A percentile compares a stretch with the other conserved stretches of the same genome.
Conservation (phyloP, 2,797 vertebrate species). For the Enteromius anoplus region DNA sequence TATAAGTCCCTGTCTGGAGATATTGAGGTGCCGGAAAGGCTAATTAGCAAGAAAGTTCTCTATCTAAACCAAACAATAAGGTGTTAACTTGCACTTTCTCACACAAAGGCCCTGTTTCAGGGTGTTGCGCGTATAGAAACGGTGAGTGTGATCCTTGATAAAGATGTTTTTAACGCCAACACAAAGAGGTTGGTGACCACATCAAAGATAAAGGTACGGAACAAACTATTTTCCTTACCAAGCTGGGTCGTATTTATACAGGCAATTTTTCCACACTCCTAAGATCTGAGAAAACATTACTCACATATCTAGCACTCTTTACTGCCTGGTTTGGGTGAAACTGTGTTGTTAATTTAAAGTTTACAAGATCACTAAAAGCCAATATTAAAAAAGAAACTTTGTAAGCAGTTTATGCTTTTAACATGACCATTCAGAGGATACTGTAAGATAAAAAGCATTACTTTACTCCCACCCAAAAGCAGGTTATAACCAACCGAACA, state of each 20-base stretch:
- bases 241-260: slow-evolving; percentile 35
- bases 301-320: background rate
- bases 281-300: slow-evolving; percentile 33
- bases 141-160: slow-evolving; percentile 41
- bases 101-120: slow-evolving; percentile 21
- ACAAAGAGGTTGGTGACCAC: slow-evolving; percentile 42
- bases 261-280: slow-evolving; percentile 34
- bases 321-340: background rate
- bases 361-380: slow-evolving; percentile 1
- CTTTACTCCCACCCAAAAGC: background rate
- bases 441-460: slow-evolving; percentile 3
- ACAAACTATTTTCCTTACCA: slow-evolving; percentile 49
- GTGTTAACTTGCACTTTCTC: slow-evolving; percentile 19
- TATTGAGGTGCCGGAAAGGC: slow-evolving; percentile 47
- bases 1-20: slow-evolving; percentile 40
- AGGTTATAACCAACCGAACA: background rate
- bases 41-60: slow-evolving; percentile 55
- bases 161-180: slow-evolving; percentile 38
- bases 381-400: background rate
- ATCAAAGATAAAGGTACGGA: slow-evolving; percentile 42
- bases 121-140: slow-evolving; percentile 17
- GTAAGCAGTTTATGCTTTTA: background rate
- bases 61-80: slow-evolving; percentile 41
- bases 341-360: background rate
- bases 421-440: slow-evolving; percentile 5